Base-by-base conservation (phyloP, 2,888 invertebrate species). In the Synergus gifuensis region DNA sequence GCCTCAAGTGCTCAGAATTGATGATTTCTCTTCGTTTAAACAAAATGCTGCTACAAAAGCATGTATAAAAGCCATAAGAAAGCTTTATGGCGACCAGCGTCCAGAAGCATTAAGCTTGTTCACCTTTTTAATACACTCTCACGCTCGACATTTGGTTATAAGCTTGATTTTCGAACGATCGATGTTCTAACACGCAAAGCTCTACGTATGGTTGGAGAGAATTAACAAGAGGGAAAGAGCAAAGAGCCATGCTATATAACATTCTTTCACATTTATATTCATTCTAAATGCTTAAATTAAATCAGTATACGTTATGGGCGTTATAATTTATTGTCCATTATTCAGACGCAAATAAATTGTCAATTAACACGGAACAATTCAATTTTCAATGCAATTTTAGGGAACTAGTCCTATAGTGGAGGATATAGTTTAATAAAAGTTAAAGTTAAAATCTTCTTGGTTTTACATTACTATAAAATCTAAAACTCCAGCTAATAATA, bases 191-290 rank as follows among this genome's bases (percentile, higher is more conserved):
- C 60, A 22, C 60, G 11, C 60, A 60, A 60, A 54, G 46, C 69
- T 44, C 46, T 49, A 46, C 9, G 8, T 44, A 69, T 69, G 22
- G 46, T 14, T 9, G 49, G 69, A 22, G 1, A 36, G 69, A 69
- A 69, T 69, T 69, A 69, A 49, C 28, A 14, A 49, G 69, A 22
- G 14, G 46, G 28, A 69, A 69, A 49, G 46, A 69, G 69, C 46
- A 69, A 69, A 49, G 28, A 69, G 69, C 46, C 46, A 49, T 46
- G 28, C 49, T 49, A 69, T 69, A 44, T 16, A 42, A 46, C 18
- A 46, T 67, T 67, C 46, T 40, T 64, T 64, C 64, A 64, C 64
- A 36, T 64, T 40, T 64, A 36, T 64, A 40, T 40, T 40, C 42
- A n/a, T n/a, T n/a, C 28, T 28, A 64, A 64, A 64, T 64, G 42